Evolutionary conservation across 1,140 invertebrate species (phyloP).

Genomic region (Phenacoccus solenopsis): DNA sequence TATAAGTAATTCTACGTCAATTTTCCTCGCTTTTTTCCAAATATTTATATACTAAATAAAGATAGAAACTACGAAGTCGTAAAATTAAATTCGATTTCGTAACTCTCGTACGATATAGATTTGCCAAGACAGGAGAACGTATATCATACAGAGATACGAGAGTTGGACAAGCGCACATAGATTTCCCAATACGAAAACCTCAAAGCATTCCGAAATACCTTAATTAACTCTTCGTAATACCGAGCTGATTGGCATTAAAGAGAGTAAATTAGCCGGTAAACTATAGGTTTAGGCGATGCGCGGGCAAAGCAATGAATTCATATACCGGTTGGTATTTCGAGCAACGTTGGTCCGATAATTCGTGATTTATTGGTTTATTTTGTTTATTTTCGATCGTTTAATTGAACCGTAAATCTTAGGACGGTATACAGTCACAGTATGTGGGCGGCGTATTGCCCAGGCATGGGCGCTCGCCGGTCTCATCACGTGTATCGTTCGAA

Average conservation of each 20-base stretch:
- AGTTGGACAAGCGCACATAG: no score
- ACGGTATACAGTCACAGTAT: neutral
- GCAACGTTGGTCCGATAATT: neutral
- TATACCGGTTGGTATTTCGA: neutral
- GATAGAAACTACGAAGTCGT: no score
- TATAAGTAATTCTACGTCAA: no score
- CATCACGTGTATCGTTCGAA: neutral
- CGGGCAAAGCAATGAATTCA: neutral
- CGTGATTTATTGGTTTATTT: neutral
- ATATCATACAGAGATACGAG: no score
- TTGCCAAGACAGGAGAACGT: no score
- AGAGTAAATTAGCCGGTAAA: neutral
- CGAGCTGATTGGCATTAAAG: neutral
- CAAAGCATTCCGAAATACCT: neutral
- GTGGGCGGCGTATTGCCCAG: slow-evolving; percentile 4
- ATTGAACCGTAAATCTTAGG: slow-evolving; percentile 14
- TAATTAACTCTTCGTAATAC: neutral
- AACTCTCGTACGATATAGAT: no score
- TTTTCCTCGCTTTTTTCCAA: no score
- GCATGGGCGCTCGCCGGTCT: neutral
- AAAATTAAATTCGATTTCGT: no score
- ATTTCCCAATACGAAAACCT: neutral
- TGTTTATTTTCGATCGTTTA: slow-evolving; percentile 6
- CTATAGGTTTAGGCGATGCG: neutral
- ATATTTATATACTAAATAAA: no score